Percentiles rank a stretch among this genome's conserved stretches.
Conservation (phyloP, 2,797 vertebrate genomes). For the Tangara arthus region DNA sequence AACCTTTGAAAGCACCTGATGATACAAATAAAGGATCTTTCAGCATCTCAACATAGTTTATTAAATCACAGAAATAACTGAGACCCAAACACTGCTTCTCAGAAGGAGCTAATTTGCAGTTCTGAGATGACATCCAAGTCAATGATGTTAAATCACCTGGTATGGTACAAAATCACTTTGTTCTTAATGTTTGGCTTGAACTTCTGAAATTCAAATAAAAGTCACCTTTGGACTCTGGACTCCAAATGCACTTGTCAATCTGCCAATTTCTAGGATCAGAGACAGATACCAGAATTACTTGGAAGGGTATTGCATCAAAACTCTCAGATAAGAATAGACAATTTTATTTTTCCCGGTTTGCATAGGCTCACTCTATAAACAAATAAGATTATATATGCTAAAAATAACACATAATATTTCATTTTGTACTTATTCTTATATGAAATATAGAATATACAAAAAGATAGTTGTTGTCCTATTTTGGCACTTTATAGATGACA, state of each 20-base stretch:
- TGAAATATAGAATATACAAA: not conserved
- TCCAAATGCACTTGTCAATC: not conserved
- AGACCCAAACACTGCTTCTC: not conserved
- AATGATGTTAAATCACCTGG: not conserved
- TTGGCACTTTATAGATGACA: not conserved
- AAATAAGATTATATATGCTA: not conserved
- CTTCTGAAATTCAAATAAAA: constrained; percentile 12
- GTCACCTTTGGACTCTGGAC: not conserved
- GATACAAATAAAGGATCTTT: not conserved
- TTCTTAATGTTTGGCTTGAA: not conserved
- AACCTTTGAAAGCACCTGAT: not conserved
- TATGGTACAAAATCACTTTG: not conserved
- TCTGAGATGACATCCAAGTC: not conserved
- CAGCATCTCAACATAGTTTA: not conserved
- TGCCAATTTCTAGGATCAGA: not conserved
- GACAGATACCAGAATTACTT: not conserved
- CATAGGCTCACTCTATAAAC: not conserved
- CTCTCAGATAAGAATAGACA: not conserved
- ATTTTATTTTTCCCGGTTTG: not conserved
- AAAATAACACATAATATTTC: not conserved
- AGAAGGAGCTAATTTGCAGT: not conserved
- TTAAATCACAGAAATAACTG: not conserved
- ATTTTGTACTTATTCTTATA: not conserved
- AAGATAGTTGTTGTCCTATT: not conserved
- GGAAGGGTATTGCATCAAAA: not conserved